phyloP scores from a whole-genome alignment of 2,888 invertebrate species.

The Keiferia lycopersicella region DNA sequence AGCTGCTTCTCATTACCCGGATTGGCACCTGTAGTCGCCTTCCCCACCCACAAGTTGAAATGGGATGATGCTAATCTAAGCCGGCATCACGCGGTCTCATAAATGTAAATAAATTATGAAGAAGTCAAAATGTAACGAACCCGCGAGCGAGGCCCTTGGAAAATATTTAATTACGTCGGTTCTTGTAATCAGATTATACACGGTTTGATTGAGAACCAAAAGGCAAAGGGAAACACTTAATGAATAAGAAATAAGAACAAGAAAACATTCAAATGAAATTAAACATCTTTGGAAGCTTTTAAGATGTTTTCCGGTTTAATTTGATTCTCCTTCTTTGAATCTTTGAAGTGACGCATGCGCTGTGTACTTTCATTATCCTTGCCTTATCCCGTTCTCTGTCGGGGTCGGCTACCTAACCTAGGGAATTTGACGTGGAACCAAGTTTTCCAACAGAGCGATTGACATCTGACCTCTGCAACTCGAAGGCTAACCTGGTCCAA shows the following conservation, averaged over 20 bases:
- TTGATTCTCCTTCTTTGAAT: neutral
- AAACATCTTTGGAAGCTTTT: constrained; percentile 27
- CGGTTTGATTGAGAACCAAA: constrained; percentile 8
- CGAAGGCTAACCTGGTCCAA: too few relatives aligned
- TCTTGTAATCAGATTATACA: neutral
- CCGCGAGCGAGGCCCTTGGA: neutral
- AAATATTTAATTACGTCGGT: neutral
- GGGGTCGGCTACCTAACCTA: too few relatives aligned
- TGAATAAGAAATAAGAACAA: constrained; percentile 33
- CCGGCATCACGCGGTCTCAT: too few relatives aligned
- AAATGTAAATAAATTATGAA: neutral
- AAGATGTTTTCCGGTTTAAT: neutral
- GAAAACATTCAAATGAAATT: constrained; percentile 23
- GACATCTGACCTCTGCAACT: too few relatives aligned
- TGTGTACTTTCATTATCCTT: neutral
- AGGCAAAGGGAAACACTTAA: neutral
- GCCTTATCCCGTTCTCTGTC: too few relatives aligned
- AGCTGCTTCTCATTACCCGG: too few relatives aligned
- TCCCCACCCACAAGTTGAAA: too few relatives aligned
- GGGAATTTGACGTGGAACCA: too few relatives aligned
- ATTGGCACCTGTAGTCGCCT: too few relatives aligned
- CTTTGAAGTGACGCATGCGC: neutral
- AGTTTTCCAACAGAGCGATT: too few relatives aligned
- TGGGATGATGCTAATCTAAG: too few relatives aligned
- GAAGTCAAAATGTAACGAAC: constrained; percentile 7